Evolutionary conservation across 1,140 invertebrate genomes (phyloP), one percentile per base, ranked within the genome.

Genomic region (Ganaspis sp.): DNA sequence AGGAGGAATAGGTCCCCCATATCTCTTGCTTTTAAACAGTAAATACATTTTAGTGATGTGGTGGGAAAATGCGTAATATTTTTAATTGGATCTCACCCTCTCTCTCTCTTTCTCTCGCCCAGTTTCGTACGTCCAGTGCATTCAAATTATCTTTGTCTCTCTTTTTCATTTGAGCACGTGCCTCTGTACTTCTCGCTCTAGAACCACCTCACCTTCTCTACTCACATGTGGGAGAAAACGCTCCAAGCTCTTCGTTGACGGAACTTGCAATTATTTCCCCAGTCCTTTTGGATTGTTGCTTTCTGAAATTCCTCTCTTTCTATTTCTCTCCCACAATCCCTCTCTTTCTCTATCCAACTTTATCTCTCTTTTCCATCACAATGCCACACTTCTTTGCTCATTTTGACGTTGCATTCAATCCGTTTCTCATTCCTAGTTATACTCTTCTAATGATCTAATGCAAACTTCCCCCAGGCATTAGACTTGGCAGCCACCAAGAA

Each of bases 51-150:
- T 89, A 87, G 84, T 81, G 78, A 83, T 85, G 82, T 86, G 83
- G 84, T 82, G 80, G 85, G 84, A 88, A n/a, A 91, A 91, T 90
- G 86, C 88, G 87, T 90, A 90, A 91, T 91, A 91, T 90, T 90
- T 90, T 91, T 91, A 91, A 91, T 91, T 91, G 88, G 88, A 90
- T 89, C 85, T 84, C 83, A 76, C 84, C 73, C 81, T 86, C 85
- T 85, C 78, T 69, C 79, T 81, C 69, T 70, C 79, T 69, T 75
- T n/a, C 79, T 79, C 40, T 49, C 69, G 21, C 21, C 54, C 78
- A 38, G 34, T 70, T 70, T 79, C 74, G 77, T 78, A n/a, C 29
- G 42, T 45, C 40, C 19, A 38, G 37, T 12, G 34, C 26, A 72
- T 45, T 76, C n/a, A 17, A 53, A 40, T 11, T 38, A 40, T 29